phyloP scores from a whole-genome alignment of 2,113 vertebrate genomes.

The Neomonachus schauinslandi region DNA sequence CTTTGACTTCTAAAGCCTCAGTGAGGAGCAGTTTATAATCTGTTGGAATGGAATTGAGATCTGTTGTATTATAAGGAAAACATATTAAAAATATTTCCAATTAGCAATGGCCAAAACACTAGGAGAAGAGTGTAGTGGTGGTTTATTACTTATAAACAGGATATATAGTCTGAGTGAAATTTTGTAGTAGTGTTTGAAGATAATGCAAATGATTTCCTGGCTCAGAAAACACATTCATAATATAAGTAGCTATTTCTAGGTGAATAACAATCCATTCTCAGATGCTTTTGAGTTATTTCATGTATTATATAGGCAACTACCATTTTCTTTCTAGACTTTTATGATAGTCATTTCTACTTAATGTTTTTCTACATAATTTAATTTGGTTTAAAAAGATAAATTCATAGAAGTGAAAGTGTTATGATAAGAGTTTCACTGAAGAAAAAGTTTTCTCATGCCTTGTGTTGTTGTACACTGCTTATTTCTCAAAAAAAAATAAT shows the following conservation, averaged over 20 bases:
- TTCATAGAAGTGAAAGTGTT: not conserved
- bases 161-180: not conserved
- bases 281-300: not conserved
- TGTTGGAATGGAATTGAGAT: not conserved
- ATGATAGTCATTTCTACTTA: not conserved
- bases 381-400: not conserved
- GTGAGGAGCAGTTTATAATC: not conserved
- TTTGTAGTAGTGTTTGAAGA: not conserved
- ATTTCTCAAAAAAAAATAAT: not conserved
- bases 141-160: not conserved
- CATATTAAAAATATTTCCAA: not conserved
- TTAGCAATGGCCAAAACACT: not conserved
- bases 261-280: not conserved
- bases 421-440: not conserved
- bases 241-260: not conserved
- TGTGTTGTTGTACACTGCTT: not conserved
- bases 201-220: not conserved
- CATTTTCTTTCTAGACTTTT: not conserved
- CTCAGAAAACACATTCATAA: not conserved
- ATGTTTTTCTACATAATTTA: not conserved
- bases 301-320: not conserved
- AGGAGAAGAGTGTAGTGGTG: not conserved
- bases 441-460: not conserved
- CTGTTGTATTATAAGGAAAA: not conserved
- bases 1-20: not conserved